A percentile compares a stretch with the other conserved stretches of the same genome.
Evolutionary conservation across 2,888 invertebrate genomes (phyloP).

Genomic region (Campaea margaritaria): DNA sequence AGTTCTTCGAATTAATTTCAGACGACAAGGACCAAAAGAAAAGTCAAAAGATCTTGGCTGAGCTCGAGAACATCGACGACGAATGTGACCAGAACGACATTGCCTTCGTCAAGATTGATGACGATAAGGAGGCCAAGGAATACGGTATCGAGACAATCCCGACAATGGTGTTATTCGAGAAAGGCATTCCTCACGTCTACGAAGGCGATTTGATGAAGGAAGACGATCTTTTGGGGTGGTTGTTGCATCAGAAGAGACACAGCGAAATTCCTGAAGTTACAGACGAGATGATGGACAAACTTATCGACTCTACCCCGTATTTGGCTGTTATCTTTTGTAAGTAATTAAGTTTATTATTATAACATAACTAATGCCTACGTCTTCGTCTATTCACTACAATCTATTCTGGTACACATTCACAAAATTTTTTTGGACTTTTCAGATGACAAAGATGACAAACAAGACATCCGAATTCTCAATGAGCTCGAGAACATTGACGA

Average conservation of each 20-base stretch:
- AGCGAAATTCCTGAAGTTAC: constrained; percentile 96
- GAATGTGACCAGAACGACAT: constrained; percentile 97
- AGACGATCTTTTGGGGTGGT: constrained; percentile 95
- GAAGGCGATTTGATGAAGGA: constrained; percentile 96
- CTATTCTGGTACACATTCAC: no score
- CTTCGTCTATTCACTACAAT: no score
- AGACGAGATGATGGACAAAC: constrained; percentile 96
- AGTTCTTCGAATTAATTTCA: constrained; percentile 81
- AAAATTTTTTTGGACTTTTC: constrained; percentile 12
- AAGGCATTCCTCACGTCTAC: constrained; percentile 89
- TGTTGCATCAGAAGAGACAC: constrained; percentile 95
- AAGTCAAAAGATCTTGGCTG: constrained; percentile 92
- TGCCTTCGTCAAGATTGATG: constrained; percentile 96
- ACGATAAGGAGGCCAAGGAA: constrained; percentile 94
- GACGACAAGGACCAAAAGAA: constrained; percentile 97
- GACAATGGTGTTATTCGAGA: constrained; percentile 91
- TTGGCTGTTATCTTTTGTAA: constrained; percentile 96
- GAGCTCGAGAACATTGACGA: constrained; percentile 97
- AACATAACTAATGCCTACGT: no score
- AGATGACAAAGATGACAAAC: constrained; percentile 96
- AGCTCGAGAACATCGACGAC: constrained; percentile 96
- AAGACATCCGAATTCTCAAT: constrained; percentile 94
- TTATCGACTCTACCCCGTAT: constrained; percentile 91
- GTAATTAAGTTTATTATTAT: constrained; percentile 63
- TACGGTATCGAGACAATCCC: constrained; percentile 94